A percentile compares a stretch with the other conserved stretches of the same genome.
Evolutionary conservation across 2,888 invertebrate species (phyloP).

Genomic region (Chaetogeoica ovagalla): DNA sequence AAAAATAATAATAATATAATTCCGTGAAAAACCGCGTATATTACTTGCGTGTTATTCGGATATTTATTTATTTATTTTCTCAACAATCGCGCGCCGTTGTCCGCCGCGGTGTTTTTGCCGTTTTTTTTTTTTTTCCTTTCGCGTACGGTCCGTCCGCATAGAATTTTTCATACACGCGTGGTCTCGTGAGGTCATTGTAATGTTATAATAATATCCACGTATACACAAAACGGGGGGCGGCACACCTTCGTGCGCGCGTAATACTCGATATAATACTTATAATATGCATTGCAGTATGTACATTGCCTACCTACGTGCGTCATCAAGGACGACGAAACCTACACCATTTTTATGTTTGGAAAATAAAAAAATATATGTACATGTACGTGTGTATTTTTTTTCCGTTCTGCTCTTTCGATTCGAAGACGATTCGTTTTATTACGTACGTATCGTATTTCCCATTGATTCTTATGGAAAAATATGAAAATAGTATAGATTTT

Average conservation of each 20-base stretch:
- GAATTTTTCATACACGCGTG: too few species aligned
- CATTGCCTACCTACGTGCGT: constrained; percentile 29
- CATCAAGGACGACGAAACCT: constrained; percentile 50
- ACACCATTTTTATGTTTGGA: constrained; percentile 27
- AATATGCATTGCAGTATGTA: not conserved
- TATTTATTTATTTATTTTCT: not conserved
- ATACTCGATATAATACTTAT: not conserved
- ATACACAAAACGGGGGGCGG: constrained; percentile 49
- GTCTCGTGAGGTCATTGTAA: constrained; percentile 37
- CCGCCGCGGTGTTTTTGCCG: constrained; percentile 12
- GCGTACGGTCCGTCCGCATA: constrained; percentile 28
- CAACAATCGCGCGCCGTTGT: not conserved
- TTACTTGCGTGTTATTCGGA: not conserved
- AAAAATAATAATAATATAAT: not conserved
- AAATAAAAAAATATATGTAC: too few species aligned
- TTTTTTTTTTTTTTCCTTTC: constrained; percentile 28
- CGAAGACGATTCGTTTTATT: not conserved
- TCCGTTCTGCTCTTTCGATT: constrained; percentile 2
- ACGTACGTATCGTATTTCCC: not conserved
- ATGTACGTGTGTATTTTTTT: too few species aligned
- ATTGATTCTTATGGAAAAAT: too few species aligned
- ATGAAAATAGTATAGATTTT: too few species aligned
- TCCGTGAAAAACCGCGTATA: not conserved
- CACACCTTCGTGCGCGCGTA: constrained; percentile 19
- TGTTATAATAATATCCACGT: constrained; percentile 37